These are phyloP conservation scores for Cynoglossus semilaevis DNA, from an alignment of 2,113 vertebrate species.

Conservation along the genomic window DNA sequence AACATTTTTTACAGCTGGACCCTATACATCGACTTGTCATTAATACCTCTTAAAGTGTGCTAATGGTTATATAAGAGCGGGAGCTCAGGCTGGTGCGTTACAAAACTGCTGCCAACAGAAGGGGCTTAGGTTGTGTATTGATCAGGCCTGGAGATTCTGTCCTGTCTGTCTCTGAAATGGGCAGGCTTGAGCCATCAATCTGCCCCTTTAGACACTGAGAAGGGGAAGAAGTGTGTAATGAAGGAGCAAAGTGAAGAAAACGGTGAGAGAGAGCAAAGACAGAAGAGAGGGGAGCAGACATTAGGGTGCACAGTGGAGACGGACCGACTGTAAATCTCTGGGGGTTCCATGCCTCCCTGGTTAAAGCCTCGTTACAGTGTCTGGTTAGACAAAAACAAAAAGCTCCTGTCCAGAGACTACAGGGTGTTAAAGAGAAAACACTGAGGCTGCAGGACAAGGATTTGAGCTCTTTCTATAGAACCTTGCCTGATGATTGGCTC, in stretches of 20 bases:
- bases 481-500: too few relatives aligned
- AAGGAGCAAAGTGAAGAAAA: constrained; percentile 44
- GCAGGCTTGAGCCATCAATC: constrained; percentile 33
- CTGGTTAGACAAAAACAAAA: constrained; percentile 31
- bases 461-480: background rate
- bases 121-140: constrained; percentile 31
- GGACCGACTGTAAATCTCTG: constrained; percentile 29
- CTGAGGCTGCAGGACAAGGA: constrained; percentile 12
- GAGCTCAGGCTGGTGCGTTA: background rate
- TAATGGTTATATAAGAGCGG: background rate
- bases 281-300: constrained; percentile 23
- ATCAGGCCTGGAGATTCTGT: constrained; percentile 31
- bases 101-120: constrained; percentile 9
- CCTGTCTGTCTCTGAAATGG: constrained; percentile 21
- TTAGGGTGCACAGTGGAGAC: constrained; percentile 28
- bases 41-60: background rate
- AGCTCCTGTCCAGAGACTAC: too few relatives aligned
- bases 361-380: constrained; percentile 28
- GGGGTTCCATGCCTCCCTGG: constrained; percentile 18
- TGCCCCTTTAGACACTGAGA: constrained; percentile 41
- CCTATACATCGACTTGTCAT: background rate
- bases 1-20: too few relatives aligned
- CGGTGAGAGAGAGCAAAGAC: background rate
- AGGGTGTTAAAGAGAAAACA: background rate
- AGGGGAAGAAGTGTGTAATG: constrained; percentile 24